These are phyloP conservation scores for Hemaris fuciformis DNA, from an alignment of 2,888 invertebrate genomes.

Conservation along the genomic window DNA sequence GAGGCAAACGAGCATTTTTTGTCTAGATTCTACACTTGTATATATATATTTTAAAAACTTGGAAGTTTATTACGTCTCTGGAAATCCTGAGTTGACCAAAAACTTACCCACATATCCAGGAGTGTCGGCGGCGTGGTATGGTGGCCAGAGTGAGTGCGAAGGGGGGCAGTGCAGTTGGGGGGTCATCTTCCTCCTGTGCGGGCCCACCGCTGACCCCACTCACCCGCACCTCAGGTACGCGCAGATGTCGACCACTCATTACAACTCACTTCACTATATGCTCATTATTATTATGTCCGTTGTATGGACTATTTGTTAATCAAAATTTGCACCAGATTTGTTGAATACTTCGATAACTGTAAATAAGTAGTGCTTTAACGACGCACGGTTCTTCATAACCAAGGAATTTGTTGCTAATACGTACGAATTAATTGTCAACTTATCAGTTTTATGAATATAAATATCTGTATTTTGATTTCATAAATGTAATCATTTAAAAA, in stretches of 20 bases:
- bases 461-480: too few species aligned
- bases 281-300: constrained; percentile 2
- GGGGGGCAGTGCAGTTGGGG: constrained; percentile 65
- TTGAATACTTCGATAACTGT: constrained; percentile 1
- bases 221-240: constrained; percentile 86
- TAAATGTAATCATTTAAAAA: too few species aligned
- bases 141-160: constrained; percentile 76
- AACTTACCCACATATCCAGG: constrained; percentile 89
- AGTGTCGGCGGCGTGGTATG: constrained; percentile 85
- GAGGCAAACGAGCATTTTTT: too few species aligned
- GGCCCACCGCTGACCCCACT: constrained; percentile 82
- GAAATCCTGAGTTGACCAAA: background rate
- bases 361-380: background rate
- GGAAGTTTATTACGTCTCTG: background rate
- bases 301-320: background rate
- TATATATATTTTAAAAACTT: too few species aligned
- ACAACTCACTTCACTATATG: constrained; percentile 19
- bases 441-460: too few species aligned
- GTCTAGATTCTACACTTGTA: too few species aligned
- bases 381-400: background rate
- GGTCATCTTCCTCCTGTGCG: constrained; percentile 68
- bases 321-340: constrained; percentile 1
- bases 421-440: background rate
- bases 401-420: constrained; percentile 11
- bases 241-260: constrained; percentile 81